phyloP scores from a whole-genome alignment of 2,113 vertebrate species.

The Forbesichthys papilliferus region DNA sequence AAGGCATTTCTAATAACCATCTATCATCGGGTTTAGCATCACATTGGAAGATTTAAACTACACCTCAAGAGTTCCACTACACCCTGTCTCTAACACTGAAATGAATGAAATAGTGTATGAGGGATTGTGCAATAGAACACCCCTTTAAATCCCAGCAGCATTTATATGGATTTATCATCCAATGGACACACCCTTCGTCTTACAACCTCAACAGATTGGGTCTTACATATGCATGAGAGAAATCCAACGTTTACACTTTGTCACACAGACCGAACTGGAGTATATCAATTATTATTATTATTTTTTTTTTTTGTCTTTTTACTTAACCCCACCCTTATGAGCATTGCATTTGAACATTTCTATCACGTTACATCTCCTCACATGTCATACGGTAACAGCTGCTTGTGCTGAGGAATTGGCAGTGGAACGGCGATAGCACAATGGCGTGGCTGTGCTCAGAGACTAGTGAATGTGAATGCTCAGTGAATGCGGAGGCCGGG shows the following conservation, averaged over 20 bases:
- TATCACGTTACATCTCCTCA: conserved; percentile 6
- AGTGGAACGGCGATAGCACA: background rate
- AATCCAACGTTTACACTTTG: conserved; percentile 24
- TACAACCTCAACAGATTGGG: conserved; percentile 24
- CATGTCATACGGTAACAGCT: conserved; percentile 25
- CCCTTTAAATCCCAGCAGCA: conserved; percentile 16
- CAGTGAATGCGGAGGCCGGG: background rate
- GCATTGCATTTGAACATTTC: conserved; percentile 30
- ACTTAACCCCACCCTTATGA: conserved; percentile 18
- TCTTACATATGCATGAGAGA: conserved; percentile 24
- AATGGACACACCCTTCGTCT: conserved; percentile 40
- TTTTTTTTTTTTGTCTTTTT: conserved; percentile 12
- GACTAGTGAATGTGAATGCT: background rate
- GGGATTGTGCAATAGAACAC: conserved; percentile 42
- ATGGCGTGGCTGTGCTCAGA: background rate
- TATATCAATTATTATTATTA: background rate
- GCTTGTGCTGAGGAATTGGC: background rate
- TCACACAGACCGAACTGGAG: background rate
- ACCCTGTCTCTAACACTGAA: conserved; percentile 9
- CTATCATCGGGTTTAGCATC: conserved; percentile 20
- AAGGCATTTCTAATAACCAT: conserved; percentile 22
- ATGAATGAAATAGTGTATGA: conserved; percentile 13
- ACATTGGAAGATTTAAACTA: conserved; percentile 5
- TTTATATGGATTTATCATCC: conserved; percentile 45
- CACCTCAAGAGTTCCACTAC: background rate